Evolutionary conservation across 2,797 vertebrate species (phyloP).

Genomic region (Ciconia nigra): DNA sequence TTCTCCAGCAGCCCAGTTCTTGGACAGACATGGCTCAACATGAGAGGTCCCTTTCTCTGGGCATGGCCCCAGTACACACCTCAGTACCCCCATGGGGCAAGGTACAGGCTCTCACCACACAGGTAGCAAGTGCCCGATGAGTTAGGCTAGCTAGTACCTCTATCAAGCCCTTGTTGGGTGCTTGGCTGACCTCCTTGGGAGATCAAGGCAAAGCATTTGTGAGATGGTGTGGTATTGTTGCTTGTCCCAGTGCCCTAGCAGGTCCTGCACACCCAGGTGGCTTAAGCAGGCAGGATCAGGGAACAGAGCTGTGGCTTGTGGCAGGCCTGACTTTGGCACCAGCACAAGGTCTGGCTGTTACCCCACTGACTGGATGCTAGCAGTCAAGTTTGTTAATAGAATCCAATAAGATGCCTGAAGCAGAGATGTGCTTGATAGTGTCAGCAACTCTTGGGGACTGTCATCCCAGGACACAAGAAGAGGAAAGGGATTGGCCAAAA

Average conservation of each 20-base stretch:
- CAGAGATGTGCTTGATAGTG: neutral
- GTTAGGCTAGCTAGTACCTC: neutral
- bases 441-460: rapidly evolving
- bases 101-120: neutral
- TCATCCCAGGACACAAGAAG: neutral
- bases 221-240: neutral
- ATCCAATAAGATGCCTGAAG: neutral
- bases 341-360: neutral
- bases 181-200: neutral
- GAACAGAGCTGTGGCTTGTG: neutral
- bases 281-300: neutral
- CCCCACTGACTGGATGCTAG: neutral
- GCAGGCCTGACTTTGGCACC: neutral
- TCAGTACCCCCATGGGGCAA: neutral
- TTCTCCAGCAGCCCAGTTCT: neutral
- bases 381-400: neutral
- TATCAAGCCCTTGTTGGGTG: neutral
- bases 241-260: neutral
- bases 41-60: neutral
- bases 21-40: neutral
- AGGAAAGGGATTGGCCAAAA: neutral
- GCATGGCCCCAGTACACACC: neutral
- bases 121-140: neutral
- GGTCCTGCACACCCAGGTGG: neutral
- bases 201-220: neutral